Percentiles rank a stretch among this genome's conserved stretches.
phyloP scores from a whole-genome alignment of 2,113 vertebrate species.

The Phalacrocorax aristotelis region DNA sequence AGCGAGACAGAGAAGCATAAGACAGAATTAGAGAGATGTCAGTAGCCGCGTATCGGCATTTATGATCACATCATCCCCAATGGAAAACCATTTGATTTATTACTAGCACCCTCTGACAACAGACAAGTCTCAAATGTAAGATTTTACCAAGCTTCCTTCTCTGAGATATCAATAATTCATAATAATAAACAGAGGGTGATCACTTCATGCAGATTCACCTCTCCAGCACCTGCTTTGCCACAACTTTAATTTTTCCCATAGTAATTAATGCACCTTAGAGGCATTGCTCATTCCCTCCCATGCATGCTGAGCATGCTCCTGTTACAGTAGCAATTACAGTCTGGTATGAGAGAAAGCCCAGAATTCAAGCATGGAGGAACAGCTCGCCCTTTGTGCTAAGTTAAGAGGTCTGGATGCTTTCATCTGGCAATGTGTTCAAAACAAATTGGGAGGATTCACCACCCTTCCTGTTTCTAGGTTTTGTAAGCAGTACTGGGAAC shows the following conservation, averaged over 20 bases:
- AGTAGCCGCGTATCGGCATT: not conserved
- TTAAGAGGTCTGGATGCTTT: not conserved
- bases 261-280: not conserved
- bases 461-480: not conserved
- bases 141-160: not conserved
- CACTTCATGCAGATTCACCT: not conserved
- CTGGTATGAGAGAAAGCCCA: not conserved
- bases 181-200: conserved; percentile 14
- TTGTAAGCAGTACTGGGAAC: not conserved
- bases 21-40: not conserved
- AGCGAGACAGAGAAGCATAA: not conserved
- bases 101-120: not conserved
- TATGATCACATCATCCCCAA: not conserved
- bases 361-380: not conserved
- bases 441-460: not conserved
- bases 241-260: not conserved
- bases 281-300: not conserved
- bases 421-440: not conserved
- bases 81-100: not conserved
- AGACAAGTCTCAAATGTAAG: not conserved
- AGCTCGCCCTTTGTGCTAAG: not conserved
- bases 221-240: conserved; percentile 12
- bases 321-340: not conserved
- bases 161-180: not conserved
- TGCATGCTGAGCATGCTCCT: not conserved